Conservation (phyloP, 2,113 vertebrate genomes). For the Syngnathus scovelli region DNA sequence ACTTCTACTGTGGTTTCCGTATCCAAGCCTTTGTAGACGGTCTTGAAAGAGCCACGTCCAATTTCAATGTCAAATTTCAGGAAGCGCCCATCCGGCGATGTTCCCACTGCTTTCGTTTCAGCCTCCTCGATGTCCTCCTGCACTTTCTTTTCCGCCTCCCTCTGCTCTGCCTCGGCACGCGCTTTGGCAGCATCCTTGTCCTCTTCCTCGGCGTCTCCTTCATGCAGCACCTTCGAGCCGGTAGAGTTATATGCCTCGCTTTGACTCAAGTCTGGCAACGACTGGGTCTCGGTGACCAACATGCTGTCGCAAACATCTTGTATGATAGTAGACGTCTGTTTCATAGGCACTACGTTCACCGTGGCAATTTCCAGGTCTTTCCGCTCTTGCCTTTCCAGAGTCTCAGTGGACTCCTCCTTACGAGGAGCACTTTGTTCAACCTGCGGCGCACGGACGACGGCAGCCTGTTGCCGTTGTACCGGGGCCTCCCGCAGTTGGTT, state of each 20-base stretch:
- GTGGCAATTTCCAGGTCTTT: constrained; percentile 38
- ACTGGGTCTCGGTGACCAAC: constrained; percentile 25
- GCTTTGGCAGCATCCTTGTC: constrained; percentile 67
- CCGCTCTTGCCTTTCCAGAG: constrained; percentile 8
- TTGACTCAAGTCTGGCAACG: constrained; percentile 38
- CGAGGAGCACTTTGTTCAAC: constrained; percentile 25
- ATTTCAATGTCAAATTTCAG: constrained; percentile 98
- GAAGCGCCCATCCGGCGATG: constrained; percentile 91
- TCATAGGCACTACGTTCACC: constrained; percentile 39
- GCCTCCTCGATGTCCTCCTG: constrained; percentile 90
- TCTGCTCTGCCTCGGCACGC: constrained; percentile 71
- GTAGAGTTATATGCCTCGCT: constrained; percentile 47
- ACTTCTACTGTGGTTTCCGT: constrained; percentile 98
- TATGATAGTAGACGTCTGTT: constrained; percentile 32
- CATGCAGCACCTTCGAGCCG: constrained; percentile 41
- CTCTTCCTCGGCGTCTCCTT: constrained; percentile 57
- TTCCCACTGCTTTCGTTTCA: constrained; percentile 94
- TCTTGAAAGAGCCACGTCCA: constrained; percentile 96
- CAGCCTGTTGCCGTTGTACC: constrained; percentile 27
- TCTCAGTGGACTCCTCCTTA: constrained; percentile 29
- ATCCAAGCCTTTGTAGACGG: constrained; percentile 95
- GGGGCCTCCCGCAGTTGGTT: constrained; percentile 44
- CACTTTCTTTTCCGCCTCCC: constrained; percentile 74
- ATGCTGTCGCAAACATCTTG: constrained; percentile 48
- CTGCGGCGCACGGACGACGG: constrained; percentile 9